phyloP scores from a whole-genome alignment of 92 coral and sea anemone genomes.

The Ricordea florida region DNA sequence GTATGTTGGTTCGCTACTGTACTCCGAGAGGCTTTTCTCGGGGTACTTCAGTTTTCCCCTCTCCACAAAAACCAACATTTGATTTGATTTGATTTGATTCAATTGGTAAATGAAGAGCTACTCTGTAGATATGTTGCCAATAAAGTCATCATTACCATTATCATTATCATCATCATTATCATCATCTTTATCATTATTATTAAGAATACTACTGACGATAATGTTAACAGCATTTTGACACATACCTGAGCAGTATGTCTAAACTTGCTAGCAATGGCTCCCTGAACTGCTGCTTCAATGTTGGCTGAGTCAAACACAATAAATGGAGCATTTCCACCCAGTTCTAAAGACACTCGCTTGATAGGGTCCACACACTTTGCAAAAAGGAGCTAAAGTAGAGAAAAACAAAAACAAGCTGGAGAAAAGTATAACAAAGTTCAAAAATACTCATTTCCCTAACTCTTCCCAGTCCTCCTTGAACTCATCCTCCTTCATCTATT shows the following conservation, averaged over 20 bases:
- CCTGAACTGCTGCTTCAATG: slow-evolving; percentile 77
- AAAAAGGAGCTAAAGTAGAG: slow-evolving; percentile 67
- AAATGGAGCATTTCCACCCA: slow-evolving; percentile 96
- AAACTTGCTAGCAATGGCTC: slow-evolving; percentile 85
- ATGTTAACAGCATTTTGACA: not conserved
- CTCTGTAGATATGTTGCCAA: too few relatives aligned
- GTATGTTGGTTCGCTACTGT: too few relatives aligned
- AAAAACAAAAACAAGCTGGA: not conserved
- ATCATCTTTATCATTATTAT: too few relatives aligned
- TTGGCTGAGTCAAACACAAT: slow-evolving; percentile 94
- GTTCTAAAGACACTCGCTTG: slow-evolving; percentile 93
- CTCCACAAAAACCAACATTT: too few relatives aligned
- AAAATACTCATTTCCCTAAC: not conserved
- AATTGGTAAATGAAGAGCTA: too few relatives aligned
- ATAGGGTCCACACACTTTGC: slow-evolving; percentile 93
- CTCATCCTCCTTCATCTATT: too few relatives aligned
- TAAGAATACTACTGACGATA: too few relatives aligned
- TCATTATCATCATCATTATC: too few relatives aligned
- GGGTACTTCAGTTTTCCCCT: too few relatives aligned
- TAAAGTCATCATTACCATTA: too few relatives aligned
- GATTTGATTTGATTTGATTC: too few relatives aligned
- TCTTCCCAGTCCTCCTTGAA: not conserved
- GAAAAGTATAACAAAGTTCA: not conserved
- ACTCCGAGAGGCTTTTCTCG: too few relatives aligned
- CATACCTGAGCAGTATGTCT: slow-evolving; percentile 95